These are phyloP conservation scores for Pteruthius melanotis DNA, from an alignment of 2,113 vertebrate species.

Conservation along the genomic window DNA sequence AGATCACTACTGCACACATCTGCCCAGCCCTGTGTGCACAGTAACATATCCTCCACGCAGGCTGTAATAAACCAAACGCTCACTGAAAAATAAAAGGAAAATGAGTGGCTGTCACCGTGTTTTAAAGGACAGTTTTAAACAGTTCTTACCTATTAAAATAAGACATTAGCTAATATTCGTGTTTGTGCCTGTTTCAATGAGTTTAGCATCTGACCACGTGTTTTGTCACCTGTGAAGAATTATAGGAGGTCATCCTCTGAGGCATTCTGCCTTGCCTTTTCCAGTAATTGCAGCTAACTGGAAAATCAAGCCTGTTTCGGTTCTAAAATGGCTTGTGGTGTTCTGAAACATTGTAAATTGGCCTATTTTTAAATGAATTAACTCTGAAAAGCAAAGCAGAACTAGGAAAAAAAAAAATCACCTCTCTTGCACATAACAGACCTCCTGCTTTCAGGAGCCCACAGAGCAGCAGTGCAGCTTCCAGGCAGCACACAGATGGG, in stretches of 20 bases:
- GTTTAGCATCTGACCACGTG: not conserved
- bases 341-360: not conserved
- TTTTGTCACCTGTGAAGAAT: not conserved
- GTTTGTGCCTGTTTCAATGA: not conserved
- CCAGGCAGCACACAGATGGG: not conserved
- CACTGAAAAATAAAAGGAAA: not conserved
- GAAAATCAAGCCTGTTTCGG: not conserved
- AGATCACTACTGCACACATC: not conserved
- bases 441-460: not conserved
- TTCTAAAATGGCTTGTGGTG: not conserved
- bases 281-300: not conserved
- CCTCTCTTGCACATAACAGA: not conserved
- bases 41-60: not conserved
- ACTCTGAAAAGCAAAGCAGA: not conserved
- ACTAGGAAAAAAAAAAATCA: not conserved
- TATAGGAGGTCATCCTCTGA: not conserved
- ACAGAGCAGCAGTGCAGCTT: not conserved
- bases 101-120: not conserved
- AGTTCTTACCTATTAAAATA: not conserved
- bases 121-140: not conserved
- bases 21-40: not conserved
- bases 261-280: not conserved
- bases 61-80: not conserved
- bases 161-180: not conserved
- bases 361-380: not conserved